A percentile compares a stretch with the other conserved stretches of the same genome.
Evolutionary conservation across 1,140 invertebrate species (phyloP).

Genomic region (Drosophila nigrodunni): DNA sequence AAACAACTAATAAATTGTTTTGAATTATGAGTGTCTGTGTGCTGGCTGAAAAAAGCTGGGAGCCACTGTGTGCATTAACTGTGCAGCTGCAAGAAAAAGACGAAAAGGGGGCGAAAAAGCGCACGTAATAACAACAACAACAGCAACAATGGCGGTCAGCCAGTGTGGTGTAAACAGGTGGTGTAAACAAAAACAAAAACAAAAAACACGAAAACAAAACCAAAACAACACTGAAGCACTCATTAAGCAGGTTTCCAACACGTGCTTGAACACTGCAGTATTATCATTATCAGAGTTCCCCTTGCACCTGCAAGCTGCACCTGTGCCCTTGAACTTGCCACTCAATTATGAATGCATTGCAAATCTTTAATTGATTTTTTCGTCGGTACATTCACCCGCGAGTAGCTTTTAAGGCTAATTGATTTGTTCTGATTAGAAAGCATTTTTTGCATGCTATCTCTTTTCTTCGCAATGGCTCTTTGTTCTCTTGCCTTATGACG

Average conservation of each 20-base stretch:
- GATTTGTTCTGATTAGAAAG: slow-evolving; percentile 71
- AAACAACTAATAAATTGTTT: too few species aligned
- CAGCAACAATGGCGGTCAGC: slow-evolving; percentile 12
- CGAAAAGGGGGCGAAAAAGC: background rate
- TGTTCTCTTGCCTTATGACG: slow-evolving; percentile 58
- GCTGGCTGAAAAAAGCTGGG: too few species aligned
- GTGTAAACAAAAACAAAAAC: slow-evolving; percentile 35
- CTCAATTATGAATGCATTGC: slow-evolving; percentile 19
- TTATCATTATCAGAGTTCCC: slow-evolving; percentile 1
- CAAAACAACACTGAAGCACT: slow-evolving; percentile 37
- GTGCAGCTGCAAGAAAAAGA: background rate
- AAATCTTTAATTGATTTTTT: slow-evolving; percentile 44
- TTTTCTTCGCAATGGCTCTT: slow-evolving; percentile 37
- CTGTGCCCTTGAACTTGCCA: slow-evolving; percentile 55
- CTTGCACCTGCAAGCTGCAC: slow-evolving; percentile 15
- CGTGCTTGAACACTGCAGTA: slow-evolving; percentile 13
- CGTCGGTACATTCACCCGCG: slow-evolving; percentile 56
- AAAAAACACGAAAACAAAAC: slow-evolving; percentile 21
- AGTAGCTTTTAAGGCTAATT: slow-evolving; percentile 51
- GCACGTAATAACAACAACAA: slow-evolving; percentile 21
- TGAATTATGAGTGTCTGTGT: too few species aligned
- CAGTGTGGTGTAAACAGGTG: slow-evolving; percentile 27
- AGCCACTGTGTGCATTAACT: too few species aligned
- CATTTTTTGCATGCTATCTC: slow-evolving; percentile 39
- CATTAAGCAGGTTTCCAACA: slow-evolving; percentile 28